Evolutionary conservation across 2,797 vertebrate species (phyloP), one percentile per base, ranked within the genome.

Genomic region (Sebastes ruberrimus): DNA sequence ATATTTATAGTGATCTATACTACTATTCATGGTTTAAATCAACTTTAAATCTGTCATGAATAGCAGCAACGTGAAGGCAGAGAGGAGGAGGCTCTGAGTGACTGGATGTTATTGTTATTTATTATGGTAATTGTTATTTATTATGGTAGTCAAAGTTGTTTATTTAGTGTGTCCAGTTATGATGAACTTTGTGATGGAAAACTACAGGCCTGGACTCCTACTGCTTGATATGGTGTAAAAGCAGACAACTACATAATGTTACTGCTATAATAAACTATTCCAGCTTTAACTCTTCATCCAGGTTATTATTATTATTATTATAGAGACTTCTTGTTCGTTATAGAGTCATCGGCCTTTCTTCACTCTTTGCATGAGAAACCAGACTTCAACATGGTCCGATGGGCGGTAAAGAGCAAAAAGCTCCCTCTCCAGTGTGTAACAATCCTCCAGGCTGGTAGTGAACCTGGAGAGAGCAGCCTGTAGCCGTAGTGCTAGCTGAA

Each of bases 171-270:
- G 38, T 81, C 20, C 35, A 67, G 57, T 69, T 86, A 30, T 75
- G 74, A 72, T 60, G 35, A 90, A 93, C 88, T 90, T 90, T 89
- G 75, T 81, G 55, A 69, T 90, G 90, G 89, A 88, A 91, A 94
- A 91, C 91, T 85, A 91, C 85, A 91, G 92, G 90, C 90, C 92
- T 25, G 14, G 73, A 18, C 71, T 86, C 70, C 63, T 64, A 65
- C 23, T 80, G 79, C 68, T 66, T 70, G 22, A 70, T 72, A 56
- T 72, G 76, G 7, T 64, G 52, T 5, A 76, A 75, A 76, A 75
- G 13, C 76, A 71, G 28, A 30, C 38, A 27, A 67, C 4, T 42
- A 67, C 49, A 42, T 8, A 64, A 23, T 38, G 38, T 46, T 20
- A 32, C 55, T 32, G 42, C 1, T 27, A 75, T 18, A 20, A 53